These are phyloP conservation scores for Ferdinandea cuprea DNA, from an alignment of 2,888 invertebrate species.

Conservation along the genomic window DNA sequence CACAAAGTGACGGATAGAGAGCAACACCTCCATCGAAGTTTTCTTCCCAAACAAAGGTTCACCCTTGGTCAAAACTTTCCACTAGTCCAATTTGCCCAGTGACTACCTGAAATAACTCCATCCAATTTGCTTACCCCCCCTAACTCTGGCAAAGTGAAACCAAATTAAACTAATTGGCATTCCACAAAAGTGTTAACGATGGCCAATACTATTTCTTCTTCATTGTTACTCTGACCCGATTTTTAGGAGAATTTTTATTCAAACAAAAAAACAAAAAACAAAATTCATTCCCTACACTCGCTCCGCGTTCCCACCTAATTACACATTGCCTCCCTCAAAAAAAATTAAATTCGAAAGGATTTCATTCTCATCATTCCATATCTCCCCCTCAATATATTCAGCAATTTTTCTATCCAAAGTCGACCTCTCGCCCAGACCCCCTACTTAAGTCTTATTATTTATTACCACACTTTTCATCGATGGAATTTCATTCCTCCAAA, in stretches of 20 bases:
- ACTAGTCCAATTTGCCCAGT: too few relatives aligned
- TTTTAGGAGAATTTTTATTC: too few relatives aligned
- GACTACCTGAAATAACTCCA: too few relatives aligned
- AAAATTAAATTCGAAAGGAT: conserved; percentile 52
- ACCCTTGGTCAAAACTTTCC: too few relatives aligned
- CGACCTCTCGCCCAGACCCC: conserved; percentile 53
- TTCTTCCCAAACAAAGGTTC: too few relatives aligned
- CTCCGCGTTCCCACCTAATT: conserved; percentile 39
- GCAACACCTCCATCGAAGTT: too few relatives aligned
- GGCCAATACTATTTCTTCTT: background rate
- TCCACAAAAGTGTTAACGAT: conserved; percentile 20
- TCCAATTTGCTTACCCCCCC: too few relatives aligned
- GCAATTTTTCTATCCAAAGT: conserved; percentile 45
- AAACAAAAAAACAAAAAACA: too few relatives aligned
- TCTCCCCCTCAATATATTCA: conserved; percentile 20
- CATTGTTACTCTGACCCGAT: conserved; percentile 19
- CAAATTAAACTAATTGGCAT: conserved; percentile 16
- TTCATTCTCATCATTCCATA: conserved; percentile 34
- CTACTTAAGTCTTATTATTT: conserved; percentile 70
- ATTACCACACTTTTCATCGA: conserved; percentile 72
- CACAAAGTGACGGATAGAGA: too few relatives aligned
- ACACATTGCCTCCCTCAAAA: conserved; percentile 34
- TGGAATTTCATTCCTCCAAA: conserved; percentile 53
- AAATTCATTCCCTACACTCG: conserved; percentile 33
- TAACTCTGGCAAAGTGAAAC: background rate